Evolutionary conservation across 2,113 vertebrate species (phyloP), one percentile per base, ranked within the genome.

Genomic region (Bufo bufo): DNA sequence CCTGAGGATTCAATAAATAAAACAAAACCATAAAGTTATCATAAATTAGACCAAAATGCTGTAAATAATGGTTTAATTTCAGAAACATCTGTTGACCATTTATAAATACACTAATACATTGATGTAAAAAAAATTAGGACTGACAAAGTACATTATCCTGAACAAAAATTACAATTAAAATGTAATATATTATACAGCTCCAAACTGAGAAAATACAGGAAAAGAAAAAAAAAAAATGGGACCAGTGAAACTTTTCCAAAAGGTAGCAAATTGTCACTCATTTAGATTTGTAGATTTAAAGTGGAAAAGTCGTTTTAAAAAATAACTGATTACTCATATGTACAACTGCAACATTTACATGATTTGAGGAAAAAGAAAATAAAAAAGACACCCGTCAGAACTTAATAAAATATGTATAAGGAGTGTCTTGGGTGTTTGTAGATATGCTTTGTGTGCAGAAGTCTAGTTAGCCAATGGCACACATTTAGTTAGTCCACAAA

Each of bases 61-160:
- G 91, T 93, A 96, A 95, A 95, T 94, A 95, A 94, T 95, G 94
- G 93, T 96, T 96, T 96, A 96, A 96, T 96, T 96, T 94, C 92
- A 93, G 93, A 95, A 96, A 95, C 92, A 90, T 93, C 92, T 94
- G 91, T 94, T 93, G 94, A 94, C 93, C 92, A 93, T 94, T 95
- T 95, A 96, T 96, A 96, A 96, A 96, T 96, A 96, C 94, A 94
- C 95, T 94, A 94, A 95, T 93, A 94, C 95, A 94, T 50, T 19
- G 91, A 94, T 94, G 91, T 92, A 94, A 94, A 89, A 94, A 93
- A 87, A 94, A 93, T 92, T 91, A 93, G 92, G 92, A 93, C 93
- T 93, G 93, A 92, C 90, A 91, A 92, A 92, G 90, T 94, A 94
- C 93, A 95, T 92, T 91, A 94, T 94, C 93, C 93, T 91, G 94